Percentiles rank a stretch among this genome's conserved stretches.
Evolutionary conservation across 2,888 invertebrate species (phyloP).

Genomic region (Xanthia togata): DNA sequence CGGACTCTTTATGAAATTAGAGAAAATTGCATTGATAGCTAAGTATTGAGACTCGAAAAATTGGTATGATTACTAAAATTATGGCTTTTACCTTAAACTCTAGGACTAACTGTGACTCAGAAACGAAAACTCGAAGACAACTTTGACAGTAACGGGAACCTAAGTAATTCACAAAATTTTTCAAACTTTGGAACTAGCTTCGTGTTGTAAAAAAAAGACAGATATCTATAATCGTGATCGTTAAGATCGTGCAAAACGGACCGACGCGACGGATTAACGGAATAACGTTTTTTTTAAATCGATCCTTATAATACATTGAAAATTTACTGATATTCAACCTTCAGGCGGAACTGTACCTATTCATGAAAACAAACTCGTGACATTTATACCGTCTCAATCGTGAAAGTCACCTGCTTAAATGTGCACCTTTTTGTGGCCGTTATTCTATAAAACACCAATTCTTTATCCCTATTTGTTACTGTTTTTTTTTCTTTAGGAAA

Average conservation of each 20-base stretch:
- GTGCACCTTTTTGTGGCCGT: not conserved
- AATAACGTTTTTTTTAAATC: not conserved
- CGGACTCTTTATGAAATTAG: not conserved
- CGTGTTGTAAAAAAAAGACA: constrained; percentile 32
- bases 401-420: constrained; percentile 38
- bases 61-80: not conserved
- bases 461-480: not conserved
- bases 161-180: not conserved
- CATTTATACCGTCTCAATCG: constrained; percentile 20
- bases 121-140: constrained; percentile 2
- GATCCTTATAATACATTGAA: constrained; percentile 26
- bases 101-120: not conserved
- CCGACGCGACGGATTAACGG: constrained; percentile 42
- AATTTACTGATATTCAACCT: constrained; percentile 29
- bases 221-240: constrained; percentile 52
- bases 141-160: constrained; percentile 9
- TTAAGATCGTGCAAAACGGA: constrained; percentile 45
- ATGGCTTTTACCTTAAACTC: not conserved
- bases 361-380: constrained; percentile 35
- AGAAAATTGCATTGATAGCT: not conserved
- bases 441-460: constrained; percentile 13
- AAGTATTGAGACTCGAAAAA: not conserved
- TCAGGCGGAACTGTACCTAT: constrained; percentile 2
- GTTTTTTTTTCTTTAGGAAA: not conserved
- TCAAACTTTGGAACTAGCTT: not conserved